Evolutionary conservation across 2,797 vertebrate genomes (phyloP).

Genomic region (Schizopygopsis malacanthus): DNA sequence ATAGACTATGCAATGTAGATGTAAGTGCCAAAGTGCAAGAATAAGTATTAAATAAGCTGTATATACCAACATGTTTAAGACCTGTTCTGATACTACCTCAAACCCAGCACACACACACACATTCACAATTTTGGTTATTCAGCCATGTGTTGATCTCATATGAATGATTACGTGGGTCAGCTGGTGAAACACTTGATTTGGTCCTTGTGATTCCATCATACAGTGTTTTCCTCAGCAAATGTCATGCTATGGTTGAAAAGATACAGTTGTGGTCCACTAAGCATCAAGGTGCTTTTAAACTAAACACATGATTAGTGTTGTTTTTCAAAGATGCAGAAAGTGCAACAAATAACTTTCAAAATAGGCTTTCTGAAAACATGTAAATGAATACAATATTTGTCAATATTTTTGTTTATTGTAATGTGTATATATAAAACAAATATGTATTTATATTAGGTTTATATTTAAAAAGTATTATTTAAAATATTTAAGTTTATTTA

Average conservation of each 20-base stretch:
- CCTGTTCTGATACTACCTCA: neutral
- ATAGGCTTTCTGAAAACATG: neutral
- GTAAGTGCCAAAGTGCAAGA: neutral
- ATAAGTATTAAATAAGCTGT: neutral
- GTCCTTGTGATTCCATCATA: slow-evolving; percentile 68
- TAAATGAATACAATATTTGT: neutral
- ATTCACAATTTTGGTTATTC: slow-evolving; percentile 45
- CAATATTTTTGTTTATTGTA: neutral
- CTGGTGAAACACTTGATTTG: slow-evolving; percentile 75
- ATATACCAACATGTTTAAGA: neutral
- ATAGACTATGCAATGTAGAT: neutral
- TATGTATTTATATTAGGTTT: neutral
- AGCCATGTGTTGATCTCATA: slow-evolving; percentile 56
- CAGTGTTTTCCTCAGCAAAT: slow-evolving; percentile 38
- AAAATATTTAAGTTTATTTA: neutral
- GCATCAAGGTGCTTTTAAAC: neutral
- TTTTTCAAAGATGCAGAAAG: neutral
- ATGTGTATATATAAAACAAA: neutral
- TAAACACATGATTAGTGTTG: neutral
- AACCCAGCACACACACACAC: neutral
- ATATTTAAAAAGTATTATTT: neutral
- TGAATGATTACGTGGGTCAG: slow-evolving; percentile 79
- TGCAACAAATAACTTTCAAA: neutral
- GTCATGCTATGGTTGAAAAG: slow-evolving; percentile 68
- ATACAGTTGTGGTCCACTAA: slow-evolving; percentile 19